Conservation (phyloP, 2,113 vertebrate genomes). For the Micromys minutus region DNA sequence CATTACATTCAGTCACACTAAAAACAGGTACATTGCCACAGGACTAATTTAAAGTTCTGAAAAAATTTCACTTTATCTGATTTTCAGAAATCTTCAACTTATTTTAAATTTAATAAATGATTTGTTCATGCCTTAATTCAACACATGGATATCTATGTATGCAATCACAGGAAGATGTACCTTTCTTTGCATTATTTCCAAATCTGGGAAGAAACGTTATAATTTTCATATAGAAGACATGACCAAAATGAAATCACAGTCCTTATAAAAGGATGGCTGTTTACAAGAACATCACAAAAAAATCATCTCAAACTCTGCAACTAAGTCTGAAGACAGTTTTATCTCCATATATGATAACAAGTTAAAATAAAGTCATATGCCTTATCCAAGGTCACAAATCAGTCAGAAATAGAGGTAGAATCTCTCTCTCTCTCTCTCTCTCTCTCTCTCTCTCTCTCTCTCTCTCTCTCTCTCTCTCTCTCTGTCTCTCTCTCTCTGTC, state of each 20-base stretch:
- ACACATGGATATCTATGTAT: neutral
- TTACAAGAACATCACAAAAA: neutral
- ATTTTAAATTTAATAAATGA: slow-evolving; percentile 45
- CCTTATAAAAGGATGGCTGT: neutral
- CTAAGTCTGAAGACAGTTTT: neutral
- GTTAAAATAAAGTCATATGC: neutral
- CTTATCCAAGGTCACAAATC: neutral
- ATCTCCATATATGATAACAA: neutral
- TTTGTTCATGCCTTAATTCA: neutral
- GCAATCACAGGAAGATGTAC: neutral
- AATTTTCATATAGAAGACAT: neutral
- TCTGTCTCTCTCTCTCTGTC: no score
- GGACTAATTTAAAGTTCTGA: neutral
- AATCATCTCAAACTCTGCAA: neutral
- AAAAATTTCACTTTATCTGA: neutral
- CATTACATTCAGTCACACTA: neutral
- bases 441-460: neutral
- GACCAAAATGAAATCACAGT: neutral
- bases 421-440: neutral
- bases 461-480: no score
- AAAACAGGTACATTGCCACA: neutral
- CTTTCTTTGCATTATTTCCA: slow-evolving; percentile 4
- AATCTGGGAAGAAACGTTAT: neutral
- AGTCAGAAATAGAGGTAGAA: neutral
- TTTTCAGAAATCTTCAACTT: neutral